phyloP scores from a whole-genome alignment of 2,113 vertebrate species.

The Psilopogon haemacephalus region DNA sequence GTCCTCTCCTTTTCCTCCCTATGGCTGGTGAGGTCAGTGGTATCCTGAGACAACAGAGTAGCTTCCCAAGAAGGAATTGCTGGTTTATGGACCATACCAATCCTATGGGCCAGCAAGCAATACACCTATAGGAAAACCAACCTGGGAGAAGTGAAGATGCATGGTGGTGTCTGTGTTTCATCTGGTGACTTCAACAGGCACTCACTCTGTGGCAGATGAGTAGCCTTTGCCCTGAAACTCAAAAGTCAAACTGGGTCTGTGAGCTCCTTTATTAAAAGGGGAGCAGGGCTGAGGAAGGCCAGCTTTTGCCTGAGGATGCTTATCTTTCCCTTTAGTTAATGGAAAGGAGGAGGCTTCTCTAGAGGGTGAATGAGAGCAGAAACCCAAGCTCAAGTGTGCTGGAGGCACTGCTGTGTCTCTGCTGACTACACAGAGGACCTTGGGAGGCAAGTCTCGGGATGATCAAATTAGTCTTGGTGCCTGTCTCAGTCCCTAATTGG shows the following conservation, averaged over 20 bases:
- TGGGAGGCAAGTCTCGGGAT: background rate
- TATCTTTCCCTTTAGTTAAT: conserved; percentile 25
- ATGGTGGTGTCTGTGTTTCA: accelerated
- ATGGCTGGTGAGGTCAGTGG: accelerated
- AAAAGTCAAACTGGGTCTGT: background rate
- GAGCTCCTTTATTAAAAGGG: background rate
- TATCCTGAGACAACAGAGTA: accelerated
- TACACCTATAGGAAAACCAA: accelerated
- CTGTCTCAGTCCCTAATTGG: conserved; percentile 20
- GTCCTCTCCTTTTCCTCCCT: accelerated
- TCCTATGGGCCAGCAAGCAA: accelerated
- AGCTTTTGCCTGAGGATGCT: background rate
- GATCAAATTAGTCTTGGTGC: conserved; percentile 35
- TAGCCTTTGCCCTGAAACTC: background rate
- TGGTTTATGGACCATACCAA: accelerated
- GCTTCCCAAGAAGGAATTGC: background rate
- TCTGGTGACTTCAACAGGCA: accelerated
- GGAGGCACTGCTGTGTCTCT: background rate
- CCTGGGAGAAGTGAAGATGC: accelerated
- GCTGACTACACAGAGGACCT: background rate
- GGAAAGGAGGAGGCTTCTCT: conserved; percentile 6
- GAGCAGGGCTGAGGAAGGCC: background rate
- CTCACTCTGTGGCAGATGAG: background rate
- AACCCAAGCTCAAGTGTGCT: background rate
- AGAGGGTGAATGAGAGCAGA: background rate